A percentile compares a stretch with the other conserved stretches of the same genome.
Conservation (phyloP, 2,797 vertebrate genomes). For the Fundulus diaphanus region DNA sequence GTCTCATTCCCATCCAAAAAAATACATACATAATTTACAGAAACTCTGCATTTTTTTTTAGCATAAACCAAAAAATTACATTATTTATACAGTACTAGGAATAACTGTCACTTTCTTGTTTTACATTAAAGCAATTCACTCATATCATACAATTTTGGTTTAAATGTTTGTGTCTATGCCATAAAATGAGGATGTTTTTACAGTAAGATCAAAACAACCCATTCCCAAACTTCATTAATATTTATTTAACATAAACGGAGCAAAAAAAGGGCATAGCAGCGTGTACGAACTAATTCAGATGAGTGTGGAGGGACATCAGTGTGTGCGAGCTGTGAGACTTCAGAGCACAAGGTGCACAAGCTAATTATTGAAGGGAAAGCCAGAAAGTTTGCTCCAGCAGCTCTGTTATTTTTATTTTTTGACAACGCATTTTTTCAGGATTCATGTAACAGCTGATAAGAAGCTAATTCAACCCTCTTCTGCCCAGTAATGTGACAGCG, state of each 20-base stretch:
- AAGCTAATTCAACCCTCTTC: background rate
- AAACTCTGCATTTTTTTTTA: too few species aligned
- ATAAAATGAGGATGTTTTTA: too few species aligned
- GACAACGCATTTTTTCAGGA: background rate
- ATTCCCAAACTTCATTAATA: background rate
- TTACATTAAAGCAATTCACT: background rate
- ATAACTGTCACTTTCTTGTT: background rate
- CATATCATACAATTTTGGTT: too few species aligned
- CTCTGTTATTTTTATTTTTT: slow-evolving; percentile 4
- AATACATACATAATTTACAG: too few species aligned
- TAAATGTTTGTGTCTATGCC: too few species aligned
- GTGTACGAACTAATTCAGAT: background rate
- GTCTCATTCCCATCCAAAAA: background rate
- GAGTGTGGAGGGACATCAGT: background rate
- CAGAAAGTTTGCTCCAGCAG: background rate
- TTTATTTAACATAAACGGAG: background rate
- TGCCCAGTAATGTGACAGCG: background rate
- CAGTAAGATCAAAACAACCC: too few species aligned
- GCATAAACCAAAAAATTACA: background rate
- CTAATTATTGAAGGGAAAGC: slow-evolving; percentile 5
- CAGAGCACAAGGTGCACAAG: background rate
- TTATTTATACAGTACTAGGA: background rate
- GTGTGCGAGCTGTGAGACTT: background rate
- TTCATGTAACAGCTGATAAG: slow-evolving; percentile 10
- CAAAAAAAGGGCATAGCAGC: background rate